Base-by-base conservation (phyloP, 1,140 invertebrate genomes). In the Saccostrea echinata region DNA sequence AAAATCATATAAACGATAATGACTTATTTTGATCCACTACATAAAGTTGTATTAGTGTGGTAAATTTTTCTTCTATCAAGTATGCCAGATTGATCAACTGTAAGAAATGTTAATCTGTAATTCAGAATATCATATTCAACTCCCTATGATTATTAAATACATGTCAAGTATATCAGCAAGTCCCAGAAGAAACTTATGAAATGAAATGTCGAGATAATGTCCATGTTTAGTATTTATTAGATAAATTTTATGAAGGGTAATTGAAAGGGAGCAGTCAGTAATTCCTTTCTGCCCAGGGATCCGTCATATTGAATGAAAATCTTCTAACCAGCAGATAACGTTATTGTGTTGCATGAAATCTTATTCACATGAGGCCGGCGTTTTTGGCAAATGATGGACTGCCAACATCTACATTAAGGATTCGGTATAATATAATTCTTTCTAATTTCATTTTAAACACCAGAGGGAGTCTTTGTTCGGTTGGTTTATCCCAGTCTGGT, bases 191-290 rank as follows among this genome's bases (percentile, higher is more conserved):
- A 27, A 12, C 68, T 33, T 30, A 76, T 76, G 30, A 18, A 27
- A 76, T 76, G 68, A 76, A 30, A 35, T 76, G 27, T 30, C 13
- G 12, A 27, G 11, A 76, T 76, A 76, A 76, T 76, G 68, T 30
- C 68, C 68, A 76, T 76, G 68, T 76, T 76, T 76, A 76, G 68
- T 18, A 76, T 76, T 76, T 76, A 76, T 76, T 76, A 76, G 68
- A 76, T 76, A 30, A 30, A 76, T 30, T 64, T 76, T 76, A 76
- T 18, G 68, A 27, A 76, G 27, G 27, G 68, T 76, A 76, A 76
- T 76, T 76, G 68, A 33, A 76, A 30, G 24, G 27, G 68, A 30
- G 27, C 68, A 33, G 68, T 76, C 24, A 76, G 27, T 76, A 27
- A 76, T 76, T 76, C 12, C 27, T 76, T 30, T 76, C 68, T 27